A percentile compares a stretch with the other conserved stretches of the same genome.
Evolutionary conservation across 2,113 vertebrate species (phyloP).

Genomic region (Galeopterus variegatus): DNA sequence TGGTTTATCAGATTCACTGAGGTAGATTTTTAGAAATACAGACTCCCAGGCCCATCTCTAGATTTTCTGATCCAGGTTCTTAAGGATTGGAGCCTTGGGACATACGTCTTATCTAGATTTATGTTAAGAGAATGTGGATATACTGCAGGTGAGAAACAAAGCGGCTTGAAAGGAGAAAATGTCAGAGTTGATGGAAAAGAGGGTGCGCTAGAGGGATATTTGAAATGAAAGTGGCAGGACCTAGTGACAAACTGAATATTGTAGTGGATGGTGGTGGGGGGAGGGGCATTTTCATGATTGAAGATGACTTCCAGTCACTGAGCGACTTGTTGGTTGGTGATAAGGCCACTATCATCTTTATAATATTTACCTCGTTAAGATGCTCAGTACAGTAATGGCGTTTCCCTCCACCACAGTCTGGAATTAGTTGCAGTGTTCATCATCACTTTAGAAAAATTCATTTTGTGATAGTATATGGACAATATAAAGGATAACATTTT

Average conservation of each 20-base stretch:
- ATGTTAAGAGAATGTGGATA: not conserved
- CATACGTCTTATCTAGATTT: not conserved
- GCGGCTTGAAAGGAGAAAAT: not conserved
- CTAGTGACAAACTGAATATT: not conserved
- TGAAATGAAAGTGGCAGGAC: not conserved
- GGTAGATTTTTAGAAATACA: slow-evolving; percentile 24
- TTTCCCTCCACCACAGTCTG: not conserved
- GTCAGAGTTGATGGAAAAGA: not conserved
- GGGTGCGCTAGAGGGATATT: not conserved
- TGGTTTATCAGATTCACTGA: not conserved
- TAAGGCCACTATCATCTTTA: not conserved
- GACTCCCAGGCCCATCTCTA: not conserved
- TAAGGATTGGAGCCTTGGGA: not conserved
- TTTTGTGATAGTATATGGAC: not conserved
- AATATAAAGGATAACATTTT: not conserved
- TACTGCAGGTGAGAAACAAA: not conserved
- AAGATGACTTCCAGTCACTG: not conserved
- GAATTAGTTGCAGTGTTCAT: slow-evolving; percentile 1
- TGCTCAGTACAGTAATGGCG: not conserved
- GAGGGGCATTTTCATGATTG: not conserved
- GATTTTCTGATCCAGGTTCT: not conserved
- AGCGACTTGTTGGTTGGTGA: not conserved
- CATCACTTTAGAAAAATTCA: not conserved
- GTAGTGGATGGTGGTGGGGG: not conserved
- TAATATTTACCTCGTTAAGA: slow-evolving; percentile 32